phyloP scores from a whole-genome alignment of 2,113 vertebrate species.

The Gopherus flavomarginatus region DNA sequence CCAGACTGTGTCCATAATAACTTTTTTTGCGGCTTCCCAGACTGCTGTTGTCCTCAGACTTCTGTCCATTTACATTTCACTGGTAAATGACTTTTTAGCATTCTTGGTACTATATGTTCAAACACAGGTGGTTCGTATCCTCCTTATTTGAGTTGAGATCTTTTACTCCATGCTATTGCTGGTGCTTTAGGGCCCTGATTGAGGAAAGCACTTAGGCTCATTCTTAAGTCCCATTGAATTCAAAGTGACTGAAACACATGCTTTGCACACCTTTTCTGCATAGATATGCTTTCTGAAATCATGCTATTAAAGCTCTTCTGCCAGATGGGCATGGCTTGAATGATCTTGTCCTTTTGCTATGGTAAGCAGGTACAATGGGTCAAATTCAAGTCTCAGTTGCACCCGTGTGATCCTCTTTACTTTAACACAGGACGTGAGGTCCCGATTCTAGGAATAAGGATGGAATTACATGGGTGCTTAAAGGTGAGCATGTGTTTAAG shows the following conservation, averaged over 20 bases:
- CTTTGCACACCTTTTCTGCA: neutral
- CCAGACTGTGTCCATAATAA: neutral
- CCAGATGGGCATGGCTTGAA: rapidly evolving
- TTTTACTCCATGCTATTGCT: neutral
- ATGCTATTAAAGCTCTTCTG: neutral
- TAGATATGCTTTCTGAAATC: neutral
- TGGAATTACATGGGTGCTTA: rapidly evolving
- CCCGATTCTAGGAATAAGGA: neutral
- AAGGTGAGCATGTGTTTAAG: neutral
- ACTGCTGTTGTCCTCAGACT: neutral
- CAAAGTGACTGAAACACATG: neutral
- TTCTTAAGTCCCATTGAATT: neutral
- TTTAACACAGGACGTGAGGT: neutral
- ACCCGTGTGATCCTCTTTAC: rapidly evolving
- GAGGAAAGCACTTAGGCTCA: neutral
- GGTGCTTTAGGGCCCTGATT: neutral
- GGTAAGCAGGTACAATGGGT: neutral
- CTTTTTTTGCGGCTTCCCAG: neutral
- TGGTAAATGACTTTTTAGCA: neutral
- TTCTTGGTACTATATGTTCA: neutral
- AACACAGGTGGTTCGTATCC: neutral
- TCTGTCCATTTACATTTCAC: neutral
- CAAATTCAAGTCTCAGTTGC: neutral
- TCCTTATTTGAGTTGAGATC: rapidly evolving
- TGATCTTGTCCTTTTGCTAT: neutral